phyloP scores from a whole-genome alignment of 2,797 vertebrate genomes.

The Malacoraja senta region DNA sequence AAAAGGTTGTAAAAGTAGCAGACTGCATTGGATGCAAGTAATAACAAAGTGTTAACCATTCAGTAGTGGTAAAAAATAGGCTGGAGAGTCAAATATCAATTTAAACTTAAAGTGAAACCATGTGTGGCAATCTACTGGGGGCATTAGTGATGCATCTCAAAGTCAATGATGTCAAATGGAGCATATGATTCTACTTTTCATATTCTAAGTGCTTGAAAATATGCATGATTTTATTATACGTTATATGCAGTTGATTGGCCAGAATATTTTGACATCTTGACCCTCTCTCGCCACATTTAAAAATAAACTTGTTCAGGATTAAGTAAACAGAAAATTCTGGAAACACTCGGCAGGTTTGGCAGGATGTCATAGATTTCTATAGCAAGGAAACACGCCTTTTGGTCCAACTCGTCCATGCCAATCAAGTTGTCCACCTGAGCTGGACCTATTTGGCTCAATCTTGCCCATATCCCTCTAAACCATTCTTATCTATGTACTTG shows the following conservation, averaged over 20 bases:
- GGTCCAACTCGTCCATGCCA: too few species aligned
- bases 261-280: background rate
- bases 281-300: background rate
- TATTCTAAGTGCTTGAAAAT: background rate
- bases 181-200: background rate
- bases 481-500: too few species aligned
- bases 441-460: too few species aligned
- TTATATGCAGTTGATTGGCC: background rate
- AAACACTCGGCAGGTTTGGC: too few species aligned
- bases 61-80: background rate
- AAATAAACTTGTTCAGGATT: background rate
- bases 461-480: too few species aligned
- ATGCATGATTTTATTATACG: background rate
- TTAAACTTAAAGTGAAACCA: constrained; percentile 18
- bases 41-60: background rate
- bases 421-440: too few species aligned
- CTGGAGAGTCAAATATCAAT: background rate
- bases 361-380: too few species aligned
- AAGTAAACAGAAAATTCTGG: too few species aligned
- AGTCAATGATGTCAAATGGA: background rate
- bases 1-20: background rate
- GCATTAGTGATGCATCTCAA: background rate
- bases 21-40: background rate
- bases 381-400: too few species aligned
- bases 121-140: background rate